A percentile compares a stretch with the other conserved stretches of the same genome.
These are phyloP conservation scores for Drymodes brunneopygia DNA, from an alignment of 2,113 vertebrate species.

Conservation along the genomic window DNA sequence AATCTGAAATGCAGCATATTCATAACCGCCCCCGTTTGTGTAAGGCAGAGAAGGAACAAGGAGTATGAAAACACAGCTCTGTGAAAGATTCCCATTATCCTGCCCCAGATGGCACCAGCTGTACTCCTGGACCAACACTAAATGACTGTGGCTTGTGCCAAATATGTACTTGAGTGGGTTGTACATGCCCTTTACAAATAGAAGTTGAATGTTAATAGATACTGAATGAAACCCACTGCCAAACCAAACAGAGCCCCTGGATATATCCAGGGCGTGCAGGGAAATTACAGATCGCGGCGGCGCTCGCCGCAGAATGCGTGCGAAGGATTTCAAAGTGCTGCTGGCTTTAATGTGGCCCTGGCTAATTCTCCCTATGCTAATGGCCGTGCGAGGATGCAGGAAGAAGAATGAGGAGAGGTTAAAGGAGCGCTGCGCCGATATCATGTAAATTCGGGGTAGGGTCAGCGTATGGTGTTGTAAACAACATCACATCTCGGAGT, in stretches of 20 bases:
- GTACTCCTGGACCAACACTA: constrained; percentile 43
- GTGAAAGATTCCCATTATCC: constrained; percentile 67
- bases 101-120: constrained; percentile 60
- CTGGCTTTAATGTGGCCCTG: not conserved
- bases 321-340: constrained; percentile 14
- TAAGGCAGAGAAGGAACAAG: not conserved
- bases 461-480: constrained; percentile 67
- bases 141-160: constrained; percentile 49
- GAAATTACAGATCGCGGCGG: constrained; percentile 36
- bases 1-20: not conserved
- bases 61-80: constrained; percentile 45
- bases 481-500: constrained; percentile 65
- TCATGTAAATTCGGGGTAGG: constrained; percentile 64
- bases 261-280: constrained; percentile 37
- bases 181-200: constrained; percentile 60
- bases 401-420: constrained; percentile 26
- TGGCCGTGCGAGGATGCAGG: not conserved
- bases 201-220: constrained; percentile 53
- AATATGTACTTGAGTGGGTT: constrained; percentile 65
- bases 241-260: constrained; percentile 47
- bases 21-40: not conserved
- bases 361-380: constrained; percentile 48
- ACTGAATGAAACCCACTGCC: not conserved
- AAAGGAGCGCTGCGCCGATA: constrained; percentile 29
- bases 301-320: not conserved